These are phyloP conservation scores for Cosmorhoe ocellata DNA, from an alignment of 2,888 invertebrate species.

Conservation along the genomic window DNA sequence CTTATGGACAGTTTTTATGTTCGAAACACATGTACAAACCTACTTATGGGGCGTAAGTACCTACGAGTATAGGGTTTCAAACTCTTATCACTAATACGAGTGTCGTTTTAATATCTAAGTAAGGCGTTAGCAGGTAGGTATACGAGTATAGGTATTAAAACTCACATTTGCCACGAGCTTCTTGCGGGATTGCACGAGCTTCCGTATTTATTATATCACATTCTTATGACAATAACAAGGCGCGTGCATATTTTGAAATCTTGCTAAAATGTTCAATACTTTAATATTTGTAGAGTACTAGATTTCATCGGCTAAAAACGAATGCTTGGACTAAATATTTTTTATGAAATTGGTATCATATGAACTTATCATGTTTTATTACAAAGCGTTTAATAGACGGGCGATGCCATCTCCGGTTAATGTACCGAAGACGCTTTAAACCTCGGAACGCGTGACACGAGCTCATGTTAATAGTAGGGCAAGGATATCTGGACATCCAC, in stretches of 20 bases:
- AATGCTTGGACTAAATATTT: background rate
- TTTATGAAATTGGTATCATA: conserved; percentile 6
- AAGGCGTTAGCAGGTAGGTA: too few relatives aligned
- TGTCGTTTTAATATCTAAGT: background rate
- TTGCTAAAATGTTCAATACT: too few relatives aligned
- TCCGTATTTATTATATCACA: too few relatives aligned
- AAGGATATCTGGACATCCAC: conserved; percentile 74
- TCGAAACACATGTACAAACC: conserved; percentile 16
- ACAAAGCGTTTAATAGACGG: conserved; percentile 38
- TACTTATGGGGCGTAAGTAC: too few relatives aligned
- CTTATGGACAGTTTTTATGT: conserved; percentile 4
- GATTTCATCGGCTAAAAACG: too few relatives aligned
- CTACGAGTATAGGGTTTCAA: too few relatives aligned
- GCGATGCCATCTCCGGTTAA: conserved; percentile 43
- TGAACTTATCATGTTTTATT: conserved; percentile 37
- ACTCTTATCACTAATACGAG: conserved; percentile 17
- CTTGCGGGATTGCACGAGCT: too few relatives aligned
- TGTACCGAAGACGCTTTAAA: conserved; percentile 55
- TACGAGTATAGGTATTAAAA: too few relatives aligned
- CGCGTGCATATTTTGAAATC: too few relatives aligned
- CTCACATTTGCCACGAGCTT: too few relatives aligned
- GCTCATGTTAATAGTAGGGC: conserved; percentile 69
- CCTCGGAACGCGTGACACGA: conserved; percentile 59
- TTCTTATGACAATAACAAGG: too few relatives aligned
- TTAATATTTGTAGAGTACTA: too few relatives aligned